Base-by-base conservation (phyloP, 2,113 vertebrate species). In the Syngnathoides biaculeatus region DNA sequence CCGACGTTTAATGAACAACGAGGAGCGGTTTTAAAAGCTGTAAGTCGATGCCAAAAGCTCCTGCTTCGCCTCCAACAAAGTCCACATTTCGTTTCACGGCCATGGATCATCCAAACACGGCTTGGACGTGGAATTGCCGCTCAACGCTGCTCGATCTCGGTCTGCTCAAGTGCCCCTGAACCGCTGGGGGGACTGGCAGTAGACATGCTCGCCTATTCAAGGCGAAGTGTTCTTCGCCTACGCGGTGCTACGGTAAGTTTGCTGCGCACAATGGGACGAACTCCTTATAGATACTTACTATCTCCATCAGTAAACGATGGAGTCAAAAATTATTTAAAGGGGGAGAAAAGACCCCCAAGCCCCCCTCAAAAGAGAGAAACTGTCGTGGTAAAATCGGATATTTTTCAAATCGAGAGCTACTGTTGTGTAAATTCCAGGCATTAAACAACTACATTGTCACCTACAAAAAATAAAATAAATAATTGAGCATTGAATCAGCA, bases 1-100 rank as follows among this genome's bases (percentile, higher is more conserved):
- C 93, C 95, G 95, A 94, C 95, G 91, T 95, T 98, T 98, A 99
- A 98, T 98, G 96, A 98, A 97, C 95, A 96, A 98, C 95, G 93
- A 93, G 90, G 92, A 93, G 92, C 89, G 89, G 91, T 96, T 96
- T 91, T 35, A 39, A 64, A 63, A 90, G 68, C 84, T 92, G 93
- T 82, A 85, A 91, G 93, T 89, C 92, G 77, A 61, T 27, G 11
- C 40, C 59, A 7, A 71, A 91, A 89, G 45, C 45, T 5, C 15
- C 45, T 48, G 12, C 11, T 2, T 14, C 65, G 79, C 26, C 71
- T 58, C 66, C 73, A 66, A 64, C 74, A 66, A 53, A 77, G 15
- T 43, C 22, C 11, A 15, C 30, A 19, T 52, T 22, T 52, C 9
- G 8, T 3, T 4, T 15, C 19, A 17, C 30, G 24, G 56, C 27